These are phyloP conservation scores for Anabas testudineus DNA, from an alignment of 2,797 vertebrate genomes.

Conservation along the genomic window DNA sequence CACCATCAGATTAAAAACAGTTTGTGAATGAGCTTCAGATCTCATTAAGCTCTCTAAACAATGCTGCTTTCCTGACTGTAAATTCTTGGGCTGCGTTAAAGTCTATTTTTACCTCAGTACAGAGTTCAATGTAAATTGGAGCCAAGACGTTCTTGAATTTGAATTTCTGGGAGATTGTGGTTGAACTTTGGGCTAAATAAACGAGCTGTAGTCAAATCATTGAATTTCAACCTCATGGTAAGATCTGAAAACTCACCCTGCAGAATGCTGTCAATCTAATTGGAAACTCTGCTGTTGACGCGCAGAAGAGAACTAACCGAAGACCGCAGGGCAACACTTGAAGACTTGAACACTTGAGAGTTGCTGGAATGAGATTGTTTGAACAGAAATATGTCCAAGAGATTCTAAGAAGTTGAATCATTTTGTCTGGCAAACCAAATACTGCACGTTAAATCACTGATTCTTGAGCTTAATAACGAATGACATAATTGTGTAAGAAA, in stretches of 20 bases:
- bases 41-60: slow-evolving; percentile 52
- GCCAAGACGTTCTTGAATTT: slow-evolving; percentile 51
- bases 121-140: slow-evolving; percentile 26
- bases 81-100: slow-evolving; percentile 49
- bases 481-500: slow-evolving; percentile 50
- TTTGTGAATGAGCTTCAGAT: slow-evolving; percentile 53
- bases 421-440: slow-evolving; percentile 44
- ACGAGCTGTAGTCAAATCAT: slow-evolving; percentile 50
- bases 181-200: slow-evolving; percentile 58
- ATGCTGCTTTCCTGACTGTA: slow-evolving; percentile 25
- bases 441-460: slow-evolving; percentile 23
- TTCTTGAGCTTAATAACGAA: slow-evolving; percentile 44
- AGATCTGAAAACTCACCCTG: slow-evolving; percentile 55
- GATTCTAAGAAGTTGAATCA: slow-evolving; percentile 52
- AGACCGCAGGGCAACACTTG: slow-evolving; percentile 59
- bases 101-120: slow-evolving; percentile 53
- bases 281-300: slow-evolving; percentile 66
- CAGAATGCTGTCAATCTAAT: slow-evolving; percentile 66
- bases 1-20: slow-evolving; percentile 9
- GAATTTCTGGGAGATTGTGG: slow-evolving; percentile 48
- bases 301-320: slow-evolving; percentile 54
- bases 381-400: slow-evolving; percentile 62
- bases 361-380: slow-evolving; percentile 66
- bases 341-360: slow-evolving; percentile 76
- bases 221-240: slow-evolving; percentile 54